Base-by-base conservation (phyloP, 2,888 invertebrate species). In the Calliphora vomitoria region DNA sequence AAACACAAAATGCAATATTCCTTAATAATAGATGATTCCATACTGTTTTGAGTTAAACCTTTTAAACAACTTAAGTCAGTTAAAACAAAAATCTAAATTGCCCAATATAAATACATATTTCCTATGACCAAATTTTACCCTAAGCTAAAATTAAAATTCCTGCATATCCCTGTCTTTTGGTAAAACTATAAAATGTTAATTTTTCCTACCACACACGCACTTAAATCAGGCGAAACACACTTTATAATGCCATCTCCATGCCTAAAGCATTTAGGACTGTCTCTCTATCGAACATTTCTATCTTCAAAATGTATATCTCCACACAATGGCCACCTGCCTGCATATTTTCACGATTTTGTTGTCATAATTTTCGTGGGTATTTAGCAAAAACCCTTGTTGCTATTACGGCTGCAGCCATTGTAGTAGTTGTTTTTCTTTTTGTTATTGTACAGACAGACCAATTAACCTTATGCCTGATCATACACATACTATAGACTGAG, bases 391-490 rank as follows among this genome's bases (percentile, higher is more conserved):
- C 68, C 76, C 68, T 60, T 75, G 41, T 31, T 71, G 18, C 64
- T 41, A 60, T 44, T 69, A 79, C 8, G 25, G 5, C 31, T 18
- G 15, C 31, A 60, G 25, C 50, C 20, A 68, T 71, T 72, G 38
- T 66, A 25, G 25, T 25, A 1, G 25, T 78, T 18, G 69, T 83
- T 62, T 69, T 69, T 25, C 35, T 41, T 38, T n/a, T 72, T 74
- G 50, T 68, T 68, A 38, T 76, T 58, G 50, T 47, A 53, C 8
- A 50, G 55, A 20, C 20, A 50, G 20, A 87, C 78, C 87, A 87
- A 85, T 87, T 87, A 87, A 87, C 85, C 85, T 81, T 85, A 85
- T 85, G 85, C 68, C 64, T 58, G 58, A 35, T 62, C 47, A 41
- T 38, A 55, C 41, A 41, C 18, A 38, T 11, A 47, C 60, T 20